Base-by-base conservation (phyloP, 2,888 invertebrate species). In the Stratiomys singularior region DNA sequence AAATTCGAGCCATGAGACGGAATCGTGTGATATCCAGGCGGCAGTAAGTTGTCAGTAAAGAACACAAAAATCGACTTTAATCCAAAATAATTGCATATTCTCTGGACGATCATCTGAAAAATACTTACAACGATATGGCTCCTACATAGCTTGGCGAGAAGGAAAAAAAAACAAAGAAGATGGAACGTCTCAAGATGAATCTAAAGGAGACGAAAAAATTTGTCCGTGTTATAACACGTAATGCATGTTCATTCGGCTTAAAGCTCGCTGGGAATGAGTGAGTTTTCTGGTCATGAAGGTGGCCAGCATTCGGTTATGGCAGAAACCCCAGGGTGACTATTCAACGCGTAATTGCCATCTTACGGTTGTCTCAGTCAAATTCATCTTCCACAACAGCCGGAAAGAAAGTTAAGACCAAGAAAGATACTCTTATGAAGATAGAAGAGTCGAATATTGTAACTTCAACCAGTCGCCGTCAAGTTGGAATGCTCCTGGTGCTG, bases 301-400 rank as follows among this genome's bases (percentile, higher is more conserved):
- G 52, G 52, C 52, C n/a, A 18, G 18, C 52, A 52, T 52, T 52
- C 18, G 37, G 63, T 63, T n/a, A 63, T 18, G 15, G n/a, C 11
- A 18, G 63, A 28, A 63, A 4, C 67, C 67, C 67, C 67, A 11
- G 30, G 67, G 67, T n/a, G 67, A 30, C 30, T 7, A 67, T 67
- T 67, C 67, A 11, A 67, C 15, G 30, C 67, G 28, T 67, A 67
- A 67, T 67, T 67, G 67, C 67, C 67, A 28, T 67, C 21, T 30
- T n/a, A 30, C 25, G 67, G 30, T 30, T 28, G 30, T 67, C 67
- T 4, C 67, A 67, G 30, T 15, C 30, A 27, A 67, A 67, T 67
- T 25, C 30, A 30, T 18, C 67, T 67, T 67, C 67, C 7, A 18
- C 3, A 9, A 15, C 7, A 4, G 18, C 7, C 15, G 9, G 37